Conservation (phyloP, 2,888 invertebrate species). For the Leptopilina drosophilae region DNA sequence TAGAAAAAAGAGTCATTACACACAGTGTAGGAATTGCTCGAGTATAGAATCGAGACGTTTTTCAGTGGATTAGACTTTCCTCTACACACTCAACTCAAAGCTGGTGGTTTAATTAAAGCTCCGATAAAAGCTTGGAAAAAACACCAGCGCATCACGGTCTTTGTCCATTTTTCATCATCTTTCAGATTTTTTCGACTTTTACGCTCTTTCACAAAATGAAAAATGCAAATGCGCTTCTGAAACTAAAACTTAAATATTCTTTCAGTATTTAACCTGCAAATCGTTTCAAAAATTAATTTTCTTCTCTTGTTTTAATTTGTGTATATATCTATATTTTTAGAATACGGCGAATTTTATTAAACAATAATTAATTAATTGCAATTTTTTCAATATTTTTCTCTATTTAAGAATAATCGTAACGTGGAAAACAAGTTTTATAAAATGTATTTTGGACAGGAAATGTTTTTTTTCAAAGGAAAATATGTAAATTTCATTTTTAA, state of each 20-base stretch:
- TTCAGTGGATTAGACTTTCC: slow-evolving; percentile 15
- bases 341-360: no score
- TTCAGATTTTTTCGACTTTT: background rate
- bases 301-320: no score
- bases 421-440: no score
- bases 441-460: no score
- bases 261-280: background rate
- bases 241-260: background rate
- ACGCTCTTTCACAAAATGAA: background rate
- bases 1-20: background rate
- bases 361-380: no score
- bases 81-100: slow-evolving; percentile 6
- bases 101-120: slow-evolving; percentile 34
- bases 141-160: slow-evolving; percentile 1
- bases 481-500: no score
- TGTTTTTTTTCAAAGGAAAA: no score
- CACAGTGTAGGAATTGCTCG: background rate
- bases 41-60: slow-evolving; percentile 10
- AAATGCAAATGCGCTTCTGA: background rate
- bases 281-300: no score
- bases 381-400: no score
- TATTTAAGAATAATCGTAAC: no score
- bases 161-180: slow-evolving; percentile 12
- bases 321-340: no score
- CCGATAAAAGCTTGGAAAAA: slow-evolving; percentile 21